These are phyloP conservation scores for Takifugu ocellatus DNA, from an alignment of 2,797 vertebrate genomes.

Conservation along the genomic window DNA sequence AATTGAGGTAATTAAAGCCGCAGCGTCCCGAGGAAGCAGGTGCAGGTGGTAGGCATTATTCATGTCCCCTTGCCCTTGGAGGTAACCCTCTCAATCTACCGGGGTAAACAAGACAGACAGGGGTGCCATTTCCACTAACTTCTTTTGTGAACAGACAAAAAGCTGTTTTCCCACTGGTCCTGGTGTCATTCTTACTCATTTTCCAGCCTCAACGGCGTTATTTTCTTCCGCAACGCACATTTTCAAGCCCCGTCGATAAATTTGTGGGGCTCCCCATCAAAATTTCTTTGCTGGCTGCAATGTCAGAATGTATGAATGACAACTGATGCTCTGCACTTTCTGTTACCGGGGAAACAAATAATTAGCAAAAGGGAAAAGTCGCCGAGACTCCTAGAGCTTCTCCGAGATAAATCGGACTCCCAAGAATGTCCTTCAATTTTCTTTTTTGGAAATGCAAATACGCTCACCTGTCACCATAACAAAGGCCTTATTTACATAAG, in stretches of 20 bases:
- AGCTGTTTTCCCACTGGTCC: slow-evolving; percentile 58
- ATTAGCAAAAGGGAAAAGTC: slow-evolving; percentile 24
- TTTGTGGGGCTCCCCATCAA: slow-evolving; percentile 24
- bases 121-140: slow-evolving; percentile 60
- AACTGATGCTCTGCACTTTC: slow-evolving; percentile 7
- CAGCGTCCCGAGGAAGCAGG: slow-evolving; percentile 76
- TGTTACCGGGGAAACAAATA: slow-evolving; percentile 38
- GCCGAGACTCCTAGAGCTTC: slow-evolving; percentile 32
- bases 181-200: slow-evolving; percentile 38
- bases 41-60: slow-evolving; percentile 79
- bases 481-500: slow-evolving; percentile 78
- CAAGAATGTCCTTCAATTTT: slow-evolving; percentile 56
- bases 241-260: slow-evolving; percentile 34
- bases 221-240: slow-evolving; percentile 28
- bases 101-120: slow-evolving; percentile 71
- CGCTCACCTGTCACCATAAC: slow-evolving; percentile 68
- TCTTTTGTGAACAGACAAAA: slow-evolving; percentile 61
- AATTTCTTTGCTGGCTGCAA: slow-evolving; percentile 14
- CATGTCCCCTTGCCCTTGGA: slow-evolving; percentile 77
- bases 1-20: slow-evolving; percentile 80
- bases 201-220: slow-evolving; percentile 33
- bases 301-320: slow-evolving; percentile 17
- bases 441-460: slow-evolving; percentile 75
- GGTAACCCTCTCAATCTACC: slow-evolving; percentile 75
- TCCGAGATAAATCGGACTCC: slow-evolving; percentile 18